Conservation (phyloP, 1,140 invertebrate species). For the Archivesica marissinica region DNA sequence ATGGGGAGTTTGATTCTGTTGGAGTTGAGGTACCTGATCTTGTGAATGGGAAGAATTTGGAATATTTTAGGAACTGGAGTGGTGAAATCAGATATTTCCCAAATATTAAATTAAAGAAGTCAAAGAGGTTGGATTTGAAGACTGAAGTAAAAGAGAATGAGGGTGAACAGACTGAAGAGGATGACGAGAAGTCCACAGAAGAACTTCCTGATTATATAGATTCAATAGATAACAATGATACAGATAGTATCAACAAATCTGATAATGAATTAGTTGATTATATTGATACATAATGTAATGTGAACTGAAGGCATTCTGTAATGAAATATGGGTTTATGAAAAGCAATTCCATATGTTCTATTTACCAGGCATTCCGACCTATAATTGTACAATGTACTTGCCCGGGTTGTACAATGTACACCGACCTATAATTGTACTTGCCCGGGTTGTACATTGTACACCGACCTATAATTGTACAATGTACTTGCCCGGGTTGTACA, state of each 20-base stretch:
- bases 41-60: constrained; percentile 72
- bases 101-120: constrained; percentile 75
- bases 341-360: too few relatives aligned
- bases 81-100: constrained; percentile 74
- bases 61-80: constrained; percentile 74
- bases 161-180: constrained; percentile 26
- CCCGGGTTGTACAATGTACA: too few relatives aligned
- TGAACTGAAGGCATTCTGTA: too few relatives aligned
- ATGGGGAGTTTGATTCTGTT: constrained; percentile 70
- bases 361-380: too few relatives aligned
- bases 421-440: too few relatives aligned
- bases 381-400: too few relatives aligned
- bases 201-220: constrained; percentile 2
- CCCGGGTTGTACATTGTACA: too few relatives aligned
- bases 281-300: constrained; percentile 9
- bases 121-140: constrained; percentile 66
- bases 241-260: neutral
- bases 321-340: too few relatives aligned
- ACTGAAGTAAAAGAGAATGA: constrained; percentile 15
- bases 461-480: too few relatives aligned
- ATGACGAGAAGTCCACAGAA: neutral
- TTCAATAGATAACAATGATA: neutral
- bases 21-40: constrained; percentile 80
- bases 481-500: too few relatives aligned
- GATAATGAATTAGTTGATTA: constrained; percentile 31